Percentiles rank a stretch among this genome's conserved stretches.
Conservation (phyloP, 64 coral and sea anemone genomes). For the Montipora sp. region DNA sequence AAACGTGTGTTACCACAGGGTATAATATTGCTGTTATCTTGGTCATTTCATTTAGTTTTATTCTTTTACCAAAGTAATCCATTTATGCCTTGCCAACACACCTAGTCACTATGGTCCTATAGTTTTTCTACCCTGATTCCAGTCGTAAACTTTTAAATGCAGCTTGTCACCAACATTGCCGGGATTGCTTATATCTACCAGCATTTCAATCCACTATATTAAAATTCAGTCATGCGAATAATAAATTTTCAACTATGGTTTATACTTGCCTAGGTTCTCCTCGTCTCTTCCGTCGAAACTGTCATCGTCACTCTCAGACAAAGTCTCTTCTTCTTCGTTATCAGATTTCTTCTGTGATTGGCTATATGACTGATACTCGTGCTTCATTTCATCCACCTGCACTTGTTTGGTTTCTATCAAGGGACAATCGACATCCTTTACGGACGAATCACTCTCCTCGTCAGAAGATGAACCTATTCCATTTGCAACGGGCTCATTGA, state of each 20-base stretch:
- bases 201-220: too few relatives aligned
- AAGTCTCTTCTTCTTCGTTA: background rate
- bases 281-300: background rate
- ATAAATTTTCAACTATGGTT: background rate
- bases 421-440: background rate
- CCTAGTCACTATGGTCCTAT: background rate
- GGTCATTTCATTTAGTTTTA: too few relatives aligned
- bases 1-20: too few relatives aligned
- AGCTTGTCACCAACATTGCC: too few relatives aligned
- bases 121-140: too few relatives aligned
- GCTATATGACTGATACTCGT: background rate
- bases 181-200: too few relatives aligned
- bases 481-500: background rate
- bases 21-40: too few relatives aligned
- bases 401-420: background rate
- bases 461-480: background rate
- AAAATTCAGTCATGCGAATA: background rate
- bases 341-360: background rate
- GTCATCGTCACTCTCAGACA: background rate
- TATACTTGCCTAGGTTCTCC: background rate
- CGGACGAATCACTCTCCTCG: background rate
- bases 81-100: background rate
- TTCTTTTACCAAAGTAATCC: too few relatives aligned
- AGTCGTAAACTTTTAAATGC: too few relatives aligned
- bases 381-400: background rate